Evolutionary conservation across 2,888 invertebrate species (phyloP), one percentile per base, ranked within the genome.

Genomic region (Dioctria linearis): DNA sequence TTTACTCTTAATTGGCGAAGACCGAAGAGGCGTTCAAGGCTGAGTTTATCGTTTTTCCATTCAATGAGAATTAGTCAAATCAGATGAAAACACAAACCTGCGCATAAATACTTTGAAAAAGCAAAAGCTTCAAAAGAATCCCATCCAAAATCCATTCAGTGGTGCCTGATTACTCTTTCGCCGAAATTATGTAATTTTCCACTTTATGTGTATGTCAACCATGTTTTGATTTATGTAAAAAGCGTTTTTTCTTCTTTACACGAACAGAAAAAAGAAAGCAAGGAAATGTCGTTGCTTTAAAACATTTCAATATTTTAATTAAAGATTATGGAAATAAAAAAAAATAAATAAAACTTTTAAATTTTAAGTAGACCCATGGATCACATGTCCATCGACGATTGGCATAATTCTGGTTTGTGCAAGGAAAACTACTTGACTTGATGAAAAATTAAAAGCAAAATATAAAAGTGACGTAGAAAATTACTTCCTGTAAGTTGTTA

Each of bases 221-320:
- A n/a, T 25, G 67, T 42, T 46, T 49, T 67, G 67, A 67, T 67
- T 67, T 67, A 67, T 67, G 67, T 67, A 43, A 67, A 67, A 42
- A 46, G 42, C 43, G 40, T 46, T 67, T 67, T 67, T 25, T 40
- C 67, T 9, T 9, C 25, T 25, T 25, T 25, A 25, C 25, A 8
- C 8, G 46, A 8, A 46, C 46, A 46, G 5, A 8, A 6, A 42
- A 66, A 67, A 25, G 67, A 67, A 67, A 67, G 43, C 46, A 46
- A 46, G 67, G 49, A 67, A 67, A 67, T 13, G 67, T 13, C 25
- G 67, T 46, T 67, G 40, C 46, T 67, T 67, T 46, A 46, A 42
- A 13, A 67, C 49, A 43, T 46, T 46, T 13, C 43, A 67, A 67
- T 67, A 43, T 46, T 46, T 13, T 67, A 67, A 67, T 67, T 13